Conservation (phyloP, 2,888 invertebrate genomes). For the Latrodectus hesperus region DNA sequence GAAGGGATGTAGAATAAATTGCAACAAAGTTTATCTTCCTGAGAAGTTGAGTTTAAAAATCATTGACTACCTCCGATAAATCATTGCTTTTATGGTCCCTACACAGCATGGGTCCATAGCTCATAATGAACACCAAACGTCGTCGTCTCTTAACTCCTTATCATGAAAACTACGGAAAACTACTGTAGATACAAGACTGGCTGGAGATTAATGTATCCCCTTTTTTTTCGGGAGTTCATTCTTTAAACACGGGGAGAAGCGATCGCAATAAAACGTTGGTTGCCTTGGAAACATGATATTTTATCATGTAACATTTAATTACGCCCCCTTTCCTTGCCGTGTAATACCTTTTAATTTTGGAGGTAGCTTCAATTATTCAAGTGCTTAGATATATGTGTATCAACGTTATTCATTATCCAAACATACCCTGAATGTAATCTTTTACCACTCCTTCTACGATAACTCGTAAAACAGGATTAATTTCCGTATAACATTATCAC, state of each 20-base stretch:
- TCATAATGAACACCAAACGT: slow-evolving; percentile 12
- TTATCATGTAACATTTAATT: slow-evolving; percentile 66
- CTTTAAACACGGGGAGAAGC: slow-evolving; percentile 17
- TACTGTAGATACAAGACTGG: slow-evolving; percentile 2
- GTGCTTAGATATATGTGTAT: slow-evolving; percentile 39
- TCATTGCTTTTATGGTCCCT: neutral
- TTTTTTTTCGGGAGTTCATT: slow-evolving; percentile 13
- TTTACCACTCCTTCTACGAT: neutral
- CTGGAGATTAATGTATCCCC: slow-evolving; percentile 3
- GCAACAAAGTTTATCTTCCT: slow-evolving; percentile 2
- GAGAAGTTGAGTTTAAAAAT: neutral
- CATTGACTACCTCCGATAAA: slow-evolving; percentile 2
- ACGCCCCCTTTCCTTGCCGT: slow-evolving; percentile 18
- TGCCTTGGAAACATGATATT: slow-evolving; percentile 45
- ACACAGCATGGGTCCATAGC: neutral
- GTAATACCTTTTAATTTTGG: slow-evolving; percentile 60
- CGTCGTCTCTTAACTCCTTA: slow-evolving; percentile 33
- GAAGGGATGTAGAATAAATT: neutral
- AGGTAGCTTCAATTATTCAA: slow-evolving; percentile 60
- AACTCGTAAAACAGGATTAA: slow-evolving; percentile 19
- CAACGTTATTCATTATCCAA: slow-evolving; percentile 41
- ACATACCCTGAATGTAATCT: neutral
- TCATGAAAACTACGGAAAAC: slow-evolving; percentile 1
- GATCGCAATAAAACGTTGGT: slow-evolving; percentile 37
- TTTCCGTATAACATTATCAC: slow-evolving; percentile 8